Evolutionary conservation across 2,113 vertebrate species (phyloP), one percentile per base, ranked within the genome.

Genomic region (Ahaetulla prasina): DNA sequence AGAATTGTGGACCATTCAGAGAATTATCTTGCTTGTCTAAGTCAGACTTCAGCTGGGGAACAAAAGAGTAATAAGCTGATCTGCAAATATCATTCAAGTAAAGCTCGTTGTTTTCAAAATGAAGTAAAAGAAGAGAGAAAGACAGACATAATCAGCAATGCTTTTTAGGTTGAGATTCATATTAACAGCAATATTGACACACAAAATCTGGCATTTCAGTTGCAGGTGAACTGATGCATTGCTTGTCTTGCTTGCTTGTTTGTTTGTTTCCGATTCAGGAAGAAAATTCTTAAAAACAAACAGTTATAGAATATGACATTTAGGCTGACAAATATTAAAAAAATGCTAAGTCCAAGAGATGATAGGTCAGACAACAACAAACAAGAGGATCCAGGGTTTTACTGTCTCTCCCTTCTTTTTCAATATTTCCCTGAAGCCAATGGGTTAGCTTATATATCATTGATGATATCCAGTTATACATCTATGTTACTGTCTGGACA

Each of bases 1-100:
- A 98, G 96, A 99, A 99, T 94, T 97, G 96, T 0, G 99, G 99
- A 93, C 96, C 97, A 74, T 99, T 96, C 89, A 99, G 97, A 50
- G 89, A 96, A 50, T 88, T 96, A 92, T 98, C 97, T 1, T 98
- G 97, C 45, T 97, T 98, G 95, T 99, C 98, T 88, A 98, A 97
- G 93, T 98, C 98, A 3, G 98, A 98, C 96, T 97, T 98, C 52
- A 99, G 88, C 99, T 99, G 94, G 68, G 95, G 95, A 12, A n/a
- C 91, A 39, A 96, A 95, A 93, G 68, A 91, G 10, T 6, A 54
- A 93, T 53, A 53, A 53, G 53, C 91, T 45, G 91, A n/a, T 94
- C 50, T 91, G 43, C 30, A 91, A 6, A 84, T 11, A 85, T 14
- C 2, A 68, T 90, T 55, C 85, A 23, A 45, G 57, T 45, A 92